Evolutionary conservation across 1,140 invertebrate genomes (phyloP).

Genomic region (Papilio machaon): DNA sequence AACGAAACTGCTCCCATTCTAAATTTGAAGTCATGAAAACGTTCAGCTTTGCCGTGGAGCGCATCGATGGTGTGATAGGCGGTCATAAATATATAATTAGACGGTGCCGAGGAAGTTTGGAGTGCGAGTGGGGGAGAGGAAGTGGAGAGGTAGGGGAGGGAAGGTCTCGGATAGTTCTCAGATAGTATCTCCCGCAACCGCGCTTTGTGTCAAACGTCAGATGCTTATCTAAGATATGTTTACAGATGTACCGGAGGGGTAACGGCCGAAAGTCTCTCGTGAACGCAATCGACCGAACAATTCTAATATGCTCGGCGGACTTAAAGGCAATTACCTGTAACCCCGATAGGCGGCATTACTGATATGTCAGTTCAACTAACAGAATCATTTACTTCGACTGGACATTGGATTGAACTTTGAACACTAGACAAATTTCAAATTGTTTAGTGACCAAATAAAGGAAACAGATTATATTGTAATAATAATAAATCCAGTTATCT

Average conservation of each 20-base stretch:
- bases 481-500: not conserved
- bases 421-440: not conserved
- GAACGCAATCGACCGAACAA: constrained; percentile 71
- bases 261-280: constrained; percentile 64
- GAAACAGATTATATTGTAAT: not conserved
- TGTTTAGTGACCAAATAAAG: not conserved
- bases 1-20: constrained; percentile 64
- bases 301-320: constrained; percentile 68
- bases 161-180: constrained; percentile 66
- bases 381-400: constrained; percentile 4
- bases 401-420: not conserved
- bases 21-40: constrained; percentile 74
- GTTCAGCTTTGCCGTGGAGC: constrained; percentile 71
- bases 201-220: constrained; percentile 81
- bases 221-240: constrained; percentile 78
- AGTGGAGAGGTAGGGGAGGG: constrained; percentile 40
- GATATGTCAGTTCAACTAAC: constrained; percentile 16
- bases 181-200: constrained; percentile 76
- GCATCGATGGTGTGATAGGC: constrained; percentile 76
- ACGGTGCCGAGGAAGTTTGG: constrained; percentile 61
- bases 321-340: constrained; percentile 70
- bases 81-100: constrained; percentile 80
- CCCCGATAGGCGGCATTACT: constrained; percentile 29
- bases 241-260: constrained; percentile 78
- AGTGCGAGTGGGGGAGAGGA: constrained; percentile 40